Evolutionary conservation across 2,888 invertebrate species (phyloP).

Genomic region (Drymonia ruficornis): DNA sequence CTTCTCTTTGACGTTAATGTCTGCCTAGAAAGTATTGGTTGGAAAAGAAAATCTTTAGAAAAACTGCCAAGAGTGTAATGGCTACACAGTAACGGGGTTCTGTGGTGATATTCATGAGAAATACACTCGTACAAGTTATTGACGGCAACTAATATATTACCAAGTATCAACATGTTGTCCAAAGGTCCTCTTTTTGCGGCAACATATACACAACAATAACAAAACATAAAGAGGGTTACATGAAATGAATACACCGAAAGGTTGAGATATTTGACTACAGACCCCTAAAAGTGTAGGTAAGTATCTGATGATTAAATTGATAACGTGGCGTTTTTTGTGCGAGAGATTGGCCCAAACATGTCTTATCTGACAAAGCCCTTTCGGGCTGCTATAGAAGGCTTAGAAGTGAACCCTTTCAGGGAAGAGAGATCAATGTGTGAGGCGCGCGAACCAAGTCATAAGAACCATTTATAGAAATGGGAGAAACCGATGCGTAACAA

Average conservation of each 20-base stretch:
- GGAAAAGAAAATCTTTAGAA: conserved; percentile 30
- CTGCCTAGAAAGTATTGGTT: conserved; percentile 32
- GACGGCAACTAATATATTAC: too few species aligned
- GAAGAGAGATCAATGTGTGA: conserved; percentile 62
- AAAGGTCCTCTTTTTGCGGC: too few species aligned
- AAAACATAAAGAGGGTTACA: too few species aligned
- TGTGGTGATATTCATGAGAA: neutral
- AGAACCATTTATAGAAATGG: conserved; percentile 2
- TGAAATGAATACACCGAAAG: neutral
- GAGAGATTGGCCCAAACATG: conserved; percentile 65
- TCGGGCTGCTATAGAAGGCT: conserved; percentile 59
- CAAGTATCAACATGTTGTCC: too few species aligned
- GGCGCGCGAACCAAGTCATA: conserved; percentile 28
- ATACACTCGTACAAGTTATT: neutral
- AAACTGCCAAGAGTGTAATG: neutral
- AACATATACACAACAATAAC: too few species aligned
- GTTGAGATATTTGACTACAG: neutral
- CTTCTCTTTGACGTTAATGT: conserved; percentile 49
- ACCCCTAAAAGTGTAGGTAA: conserved; percentile 17
- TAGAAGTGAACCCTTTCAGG: conserved; percentile 70
- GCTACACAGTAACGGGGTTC: neutral
- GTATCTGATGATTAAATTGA: conserved; percentile 72
- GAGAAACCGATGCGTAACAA: too few species aligned
- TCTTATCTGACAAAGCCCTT: conserved; percentile 70
- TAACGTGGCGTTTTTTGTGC: conserved; percentile 62